A percentile compares a stretch with the other conserved stretches of the same genome.
These are phyloP conservation scores for Drosophila cyrtoloma DNA, from an alignment of 2,888 invertebrate species.

Conservation along the genomic window DNA sequence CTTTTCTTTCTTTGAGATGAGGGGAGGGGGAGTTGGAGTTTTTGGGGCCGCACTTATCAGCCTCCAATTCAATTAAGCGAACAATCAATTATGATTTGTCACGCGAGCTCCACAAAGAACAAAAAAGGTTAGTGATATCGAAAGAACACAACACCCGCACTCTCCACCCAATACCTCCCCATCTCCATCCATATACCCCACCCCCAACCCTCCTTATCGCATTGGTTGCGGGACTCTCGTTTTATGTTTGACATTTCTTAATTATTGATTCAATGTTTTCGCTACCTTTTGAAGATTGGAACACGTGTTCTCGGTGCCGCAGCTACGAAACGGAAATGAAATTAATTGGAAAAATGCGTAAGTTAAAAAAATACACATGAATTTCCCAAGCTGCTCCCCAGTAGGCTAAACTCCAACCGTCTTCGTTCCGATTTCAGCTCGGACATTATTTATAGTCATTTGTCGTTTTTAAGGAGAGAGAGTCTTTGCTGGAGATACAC, in stretches of 20 bases:
- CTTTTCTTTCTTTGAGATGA: neutral
- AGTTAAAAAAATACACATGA: neutral
- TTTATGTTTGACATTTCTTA: conserved; percentile 83
- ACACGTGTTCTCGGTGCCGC: conserved; percentile 65
- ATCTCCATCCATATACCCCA: conserved; percentile 1
- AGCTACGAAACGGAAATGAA: conserved; percentile 72
- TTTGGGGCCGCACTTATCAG: conserved; percentile 52
- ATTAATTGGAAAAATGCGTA: conserved; percentile 81
- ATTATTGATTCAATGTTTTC: conserved; percentile 83
- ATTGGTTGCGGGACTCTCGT: conserved; percentile 56
- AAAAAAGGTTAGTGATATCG: conserved; percentile 35
- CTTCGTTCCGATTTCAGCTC: neutral
- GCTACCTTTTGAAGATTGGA: conserved; percentile 84
- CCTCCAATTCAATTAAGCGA: conserved; percentile 81
- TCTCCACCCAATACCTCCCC: neutral
- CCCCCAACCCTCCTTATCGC: conserved; percentile 33
- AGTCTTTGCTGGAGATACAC: conserved; percentile 25
- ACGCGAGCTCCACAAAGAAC: conserved; percentile 64
- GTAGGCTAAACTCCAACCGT: conserved; percentile 29
- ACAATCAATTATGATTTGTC: conserved; percentile 83
- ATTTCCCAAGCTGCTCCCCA: conserved; percentile 12
- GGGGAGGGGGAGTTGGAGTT: neutral
- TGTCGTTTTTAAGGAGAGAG: conserved; percentile 31
- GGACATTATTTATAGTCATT: conserved; percentile 15
- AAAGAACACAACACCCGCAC: conserved; percentile 29